Conservation (phyloP, 2,113 vertebrate genomes). For the Chrysemys picta region DNA sequence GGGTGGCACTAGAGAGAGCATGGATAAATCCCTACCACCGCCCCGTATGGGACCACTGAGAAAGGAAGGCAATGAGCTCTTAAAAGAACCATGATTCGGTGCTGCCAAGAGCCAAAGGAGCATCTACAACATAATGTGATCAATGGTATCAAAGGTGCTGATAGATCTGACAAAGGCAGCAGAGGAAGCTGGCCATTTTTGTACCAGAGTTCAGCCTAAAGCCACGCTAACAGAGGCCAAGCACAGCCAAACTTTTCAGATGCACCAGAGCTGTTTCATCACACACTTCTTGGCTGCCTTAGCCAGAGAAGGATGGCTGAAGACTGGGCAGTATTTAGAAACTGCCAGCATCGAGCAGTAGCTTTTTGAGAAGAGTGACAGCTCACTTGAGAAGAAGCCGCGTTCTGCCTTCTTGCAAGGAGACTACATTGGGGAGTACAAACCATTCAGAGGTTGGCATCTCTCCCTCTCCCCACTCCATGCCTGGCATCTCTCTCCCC, state of each 20-base stretch:
- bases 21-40: background rate
- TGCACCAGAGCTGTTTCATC: background rate
- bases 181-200: background rate
- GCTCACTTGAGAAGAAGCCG: background rate
- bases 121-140: background rate
- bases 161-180: background rate
- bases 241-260: background rate
- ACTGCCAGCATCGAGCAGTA: background rate
- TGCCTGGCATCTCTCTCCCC: background rate
- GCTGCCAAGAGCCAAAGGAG: background rate
- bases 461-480: background rate
- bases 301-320: background rate
- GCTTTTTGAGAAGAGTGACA: background rate
- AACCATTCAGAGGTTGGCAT: background rate
- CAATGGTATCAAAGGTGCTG: background rate
- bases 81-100: background rate
- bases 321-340: background rate
- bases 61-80: background rate
- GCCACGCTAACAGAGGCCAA: background rate
- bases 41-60: background rate
- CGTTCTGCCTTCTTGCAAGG: background rate
- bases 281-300: background rate
- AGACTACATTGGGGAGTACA: background rate
- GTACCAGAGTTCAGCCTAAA: background rate
- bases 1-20: rapidly evolving